Evolutionary conservation across 2,797 vertebrate genomes (phyloP).

Genomic region (Coranthus polyacanthus): DNA sequence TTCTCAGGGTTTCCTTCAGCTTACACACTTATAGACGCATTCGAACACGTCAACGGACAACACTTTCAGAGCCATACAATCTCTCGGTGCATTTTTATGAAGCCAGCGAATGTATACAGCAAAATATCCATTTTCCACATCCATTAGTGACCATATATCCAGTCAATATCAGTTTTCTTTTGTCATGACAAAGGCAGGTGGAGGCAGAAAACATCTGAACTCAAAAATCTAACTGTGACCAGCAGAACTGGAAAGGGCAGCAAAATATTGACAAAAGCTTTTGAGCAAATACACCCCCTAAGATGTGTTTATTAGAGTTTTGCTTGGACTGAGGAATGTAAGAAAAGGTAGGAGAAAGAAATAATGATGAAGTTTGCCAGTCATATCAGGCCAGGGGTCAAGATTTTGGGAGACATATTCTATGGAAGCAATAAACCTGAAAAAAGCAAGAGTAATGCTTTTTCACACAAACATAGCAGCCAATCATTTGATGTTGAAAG

Average conservation of each 20-base stretch:
- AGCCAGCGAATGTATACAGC: conserved; percentile 4
- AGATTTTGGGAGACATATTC: no score
- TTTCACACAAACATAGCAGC: conserved; percentile 5
- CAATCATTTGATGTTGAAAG: conserved; percentile 12
- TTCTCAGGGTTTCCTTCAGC: conserved; percentile 37
- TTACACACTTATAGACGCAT: conserved; percentile 1
- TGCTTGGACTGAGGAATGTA: no score
- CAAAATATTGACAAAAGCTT: background rate
- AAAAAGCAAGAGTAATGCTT: background rate
- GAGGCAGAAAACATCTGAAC: background rate
- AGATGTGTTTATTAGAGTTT: no score
- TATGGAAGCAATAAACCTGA: background rate
- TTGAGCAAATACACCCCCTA: background rate
- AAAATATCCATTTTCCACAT: conserved; percentile 3
- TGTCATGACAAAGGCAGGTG: background rate
- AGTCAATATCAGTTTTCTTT: conserved; percentile 8
- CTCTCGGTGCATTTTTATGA: conserved; percentile 19
- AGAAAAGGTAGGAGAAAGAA: no score
- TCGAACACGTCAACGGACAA: conserved; percentile 4
- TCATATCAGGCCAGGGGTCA: no score
- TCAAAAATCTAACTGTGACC: background rate
- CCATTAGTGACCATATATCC: conserved; percentile 36
- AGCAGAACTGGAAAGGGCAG: background rate
- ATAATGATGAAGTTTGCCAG: no score
- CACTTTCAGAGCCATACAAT: background rate